These are phyloP conservation scores for Cyprinus carpio DNA, from an alignment of 2,113 vertebrate genomes.

Conservation along the genomic window DNA sequence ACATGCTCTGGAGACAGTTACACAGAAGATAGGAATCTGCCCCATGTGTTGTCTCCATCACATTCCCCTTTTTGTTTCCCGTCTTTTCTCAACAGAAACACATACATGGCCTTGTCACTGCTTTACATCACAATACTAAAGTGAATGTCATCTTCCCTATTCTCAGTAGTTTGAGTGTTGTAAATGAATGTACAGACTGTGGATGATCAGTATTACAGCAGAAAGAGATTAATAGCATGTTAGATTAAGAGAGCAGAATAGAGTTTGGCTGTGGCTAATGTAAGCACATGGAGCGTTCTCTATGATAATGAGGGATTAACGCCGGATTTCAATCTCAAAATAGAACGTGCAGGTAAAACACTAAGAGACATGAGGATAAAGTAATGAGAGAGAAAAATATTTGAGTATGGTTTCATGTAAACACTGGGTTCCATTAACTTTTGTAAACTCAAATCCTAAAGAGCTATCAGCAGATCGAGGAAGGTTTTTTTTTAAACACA, in stretches of 20 bases:
- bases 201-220: not conserved
- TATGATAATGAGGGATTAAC: not conserved
- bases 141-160: not conserved
- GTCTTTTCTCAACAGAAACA: not conserved
- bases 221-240: slow-evolving; percentile 13
- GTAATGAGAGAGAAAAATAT: not conserved
- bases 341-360: not conserved
- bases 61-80: not conserved
- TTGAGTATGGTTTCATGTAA: not conserved
- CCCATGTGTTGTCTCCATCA: not conserved
- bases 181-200: not conserved
- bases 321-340: not conserved
- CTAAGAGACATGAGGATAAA: not conserved
- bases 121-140: not conserved
- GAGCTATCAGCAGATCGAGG: not conserved
- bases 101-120: too few relatives aligned
- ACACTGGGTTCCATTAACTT: not conserved
- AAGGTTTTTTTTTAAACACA: not conserved
- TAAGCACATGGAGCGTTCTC: not conserved
- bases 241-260: not conserved
- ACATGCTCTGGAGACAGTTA: not conserved
- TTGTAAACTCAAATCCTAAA: not conserved
- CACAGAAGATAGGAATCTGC: not conserved
- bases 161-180: not conserved
- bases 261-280: slow-evolving; percentile 51